phyloP scores from a whole-genome alignment of 2,888 invertebrate genomes.

The Pandemis corylana region DNA sequence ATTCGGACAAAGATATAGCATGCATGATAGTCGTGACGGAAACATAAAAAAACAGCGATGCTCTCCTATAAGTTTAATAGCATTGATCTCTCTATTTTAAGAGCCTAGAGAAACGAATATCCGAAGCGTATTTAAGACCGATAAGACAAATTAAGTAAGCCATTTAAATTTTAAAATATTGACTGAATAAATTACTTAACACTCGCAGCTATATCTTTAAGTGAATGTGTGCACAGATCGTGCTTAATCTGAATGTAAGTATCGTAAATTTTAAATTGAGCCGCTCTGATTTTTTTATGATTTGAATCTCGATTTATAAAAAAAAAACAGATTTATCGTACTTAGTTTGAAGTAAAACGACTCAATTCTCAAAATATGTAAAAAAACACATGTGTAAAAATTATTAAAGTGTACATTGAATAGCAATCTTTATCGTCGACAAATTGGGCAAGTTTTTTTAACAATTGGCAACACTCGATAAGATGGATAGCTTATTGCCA shows the following conservation, averaged over 20 bases:
- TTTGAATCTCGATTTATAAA: too few relatives aligned
- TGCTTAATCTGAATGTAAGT: not conserved
- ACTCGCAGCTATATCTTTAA: not conserved
- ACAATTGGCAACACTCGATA: conserved; percentile 34
- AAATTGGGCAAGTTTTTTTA: conserved; percentile 28
- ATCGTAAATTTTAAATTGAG: not conserved
- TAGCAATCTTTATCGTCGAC: conserved; percentile 8
- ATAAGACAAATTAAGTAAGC: not conserved
- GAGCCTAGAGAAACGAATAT: not conserved
- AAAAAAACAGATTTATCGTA: too few relatives aligned
- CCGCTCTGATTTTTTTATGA: too few relatives aligned
- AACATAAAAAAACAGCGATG: not conserved
- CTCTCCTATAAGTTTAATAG: not conserved
- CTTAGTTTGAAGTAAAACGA: too few relatives aligned
- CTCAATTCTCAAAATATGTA: too few relatives aligned
- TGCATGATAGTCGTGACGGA: conserved; percentile 1
- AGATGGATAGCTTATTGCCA: conserved; percentile 31
- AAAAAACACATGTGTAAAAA: too few relatives aligned
- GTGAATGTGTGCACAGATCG: not conserved
- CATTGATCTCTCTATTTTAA: conserved; percentile 5
- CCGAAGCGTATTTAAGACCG: not conserved
- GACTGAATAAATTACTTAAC: not conserved
- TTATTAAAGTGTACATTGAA: not conserved
- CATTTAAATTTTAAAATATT: not conserved
- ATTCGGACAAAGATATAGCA: not conserved